phyloP scores from a whole-genome alignment of 1,140 invertebrate genomes.

The Phymorhynchus buccinoides region DNA sequence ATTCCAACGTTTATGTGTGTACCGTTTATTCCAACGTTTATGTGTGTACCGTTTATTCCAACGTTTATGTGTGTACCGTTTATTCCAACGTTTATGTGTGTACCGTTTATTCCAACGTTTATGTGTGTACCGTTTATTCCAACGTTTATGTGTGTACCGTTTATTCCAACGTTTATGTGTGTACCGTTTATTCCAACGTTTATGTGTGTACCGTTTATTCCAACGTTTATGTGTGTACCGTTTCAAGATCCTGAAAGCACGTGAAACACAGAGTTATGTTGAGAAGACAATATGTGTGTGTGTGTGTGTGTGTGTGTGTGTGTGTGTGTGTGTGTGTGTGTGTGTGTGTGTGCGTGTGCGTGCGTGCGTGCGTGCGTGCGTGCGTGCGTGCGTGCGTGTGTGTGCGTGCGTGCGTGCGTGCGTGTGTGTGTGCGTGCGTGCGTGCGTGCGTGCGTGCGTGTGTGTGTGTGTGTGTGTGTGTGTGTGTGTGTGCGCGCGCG shows the following conservation, averaged over 20 bases:
- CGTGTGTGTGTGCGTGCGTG: neutral
- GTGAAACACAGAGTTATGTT: no score
- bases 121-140: no score
- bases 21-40: no score
- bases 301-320: neutral
- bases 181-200: neutral
- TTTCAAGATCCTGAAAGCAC: no score
- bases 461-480: slow-evolving; percentile 17
- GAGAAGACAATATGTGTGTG: no score
- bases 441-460: neutral
- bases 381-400: neutral
- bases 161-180: neutral
- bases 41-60: no score
- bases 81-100: no score
- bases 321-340: neutral
- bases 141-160: no score
- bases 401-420: slow-evolving; percentile 3
- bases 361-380: neutral
- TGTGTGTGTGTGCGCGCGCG: neutral
- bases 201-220: neutral
- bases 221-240: neutral
- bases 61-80: no score
- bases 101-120: no score
- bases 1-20: no score
- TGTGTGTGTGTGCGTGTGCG: slow-evolving; percentile 25